Conservation (phyloP, 2,888 invertebrate genomes). For the Sacculina carcini region DNA sequence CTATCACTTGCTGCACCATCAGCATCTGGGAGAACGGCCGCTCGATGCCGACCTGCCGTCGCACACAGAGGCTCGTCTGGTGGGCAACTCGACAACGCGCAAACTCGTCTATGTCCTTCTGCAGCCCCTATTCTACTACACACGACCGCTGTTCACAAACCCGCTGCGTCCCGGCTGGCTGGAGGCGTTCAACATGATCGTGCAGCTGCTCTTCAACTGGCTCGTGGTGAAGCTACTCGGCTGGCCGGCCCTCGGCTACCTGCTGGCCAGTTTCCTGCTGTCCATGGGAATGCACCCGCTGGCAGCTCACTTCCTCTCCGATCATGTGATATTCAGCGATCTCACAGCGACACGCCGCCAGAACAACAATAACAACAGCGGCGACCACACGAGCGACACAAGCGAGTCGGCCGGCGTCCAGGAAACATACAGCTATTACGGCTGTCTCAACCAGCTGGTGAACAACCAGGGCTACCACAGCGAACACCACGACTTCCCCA, state of each 20-base stretch:
- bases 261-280: background rate
- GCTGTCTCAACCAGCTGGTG: constrained; percentile 1
- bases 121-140: background rate
- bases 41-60: background rate
- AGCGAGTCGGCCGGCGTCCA: background rate
- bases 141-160: background rate
- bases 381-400: too few relatives aligned
- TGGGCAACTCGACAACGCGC: background rate
- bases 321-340: too few relatives aligned
- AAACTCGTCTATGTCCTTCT: background rate
- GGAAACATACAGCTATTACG: constrained; percentile 2
- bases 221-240: background rate
- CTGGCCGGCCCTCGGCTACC: background rate
- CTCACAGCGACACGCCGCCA: too few relatives aligned
- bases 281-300: background rate
- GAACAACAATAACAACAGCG: too few relatives aligned
- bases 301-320: background rate
- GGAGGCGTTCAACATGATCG: background rate
- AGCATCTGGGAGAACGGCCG: background rate
- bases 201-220: background rate
- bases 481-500: constrained; percentile 2
- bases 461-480: constrained; percentile 1
- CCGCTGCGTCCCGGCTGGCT: background rate
- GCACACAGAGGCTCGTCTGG: background rate
- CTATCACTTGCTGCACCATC: background rate